Percentiles rank a stretch among this genome's conserved stretches.
phyloP scores from a whole-genome alignment of 1,140 invertebrate genomes.

The Paraescarpia echinospica region DNA sequence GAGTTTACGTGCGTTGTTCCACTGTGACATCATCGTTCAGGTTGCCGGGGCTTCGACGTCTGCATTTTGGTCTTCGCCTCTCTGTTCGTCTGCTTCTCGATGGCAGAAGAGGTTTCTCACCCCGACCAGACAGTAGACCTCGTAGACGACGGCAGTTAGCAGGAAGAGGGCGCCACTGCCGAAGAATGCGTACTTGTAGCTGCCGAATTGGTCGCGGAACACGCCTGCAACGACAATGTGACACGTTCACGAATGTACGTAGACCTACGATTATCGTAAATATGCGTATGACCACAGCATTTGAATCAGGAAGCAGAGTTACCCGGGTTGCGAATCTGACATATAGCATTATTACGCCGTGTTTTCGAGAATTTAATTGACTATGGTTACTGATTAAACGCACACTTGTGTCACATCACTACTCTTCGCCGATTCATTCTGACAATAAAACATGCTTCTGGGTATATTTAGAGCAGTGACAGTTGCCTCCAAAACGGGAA shows the following conservation, averaged over 20 bases:
- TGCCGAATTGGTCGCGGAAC: neutral
- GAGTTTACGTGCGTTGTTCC: neutral
- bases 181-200: neutral
- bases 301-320: too few relatives aligned
- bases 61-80: neutral
- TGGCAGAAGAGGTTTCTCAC: neutral
- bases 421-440: too few relatives aligned
- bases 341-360: too few relatives aligned
- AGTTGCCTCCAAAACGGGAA: too few relatives aligned
- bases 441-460: too few relatives aligned
- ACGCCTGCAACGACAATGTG: neutral
- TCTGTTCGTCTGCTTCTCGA: neutral
- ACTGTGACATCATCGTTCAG: neutral
- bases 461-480: too few relatives aligned
- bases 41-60: neutral
- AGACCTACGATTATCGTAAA: too few relatives aligned
- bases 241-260: neutral
- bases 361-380: too few relatives aligned
- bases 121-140: neutral
- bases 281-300: too few relatives aligned
- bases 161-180: neutral
- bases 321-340: too few relatives aligned
- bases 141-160: neutral
- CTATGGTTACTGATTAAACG: too few relatives aligned
- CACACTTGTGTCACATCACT: too few relatives aligned